A percentile compares a stretch with the other conserved stretches of the same genome.
phyloP scores from a whole-genome alignment of 2,797 vertebrate species.

The Podargus strigoides region DNA sequence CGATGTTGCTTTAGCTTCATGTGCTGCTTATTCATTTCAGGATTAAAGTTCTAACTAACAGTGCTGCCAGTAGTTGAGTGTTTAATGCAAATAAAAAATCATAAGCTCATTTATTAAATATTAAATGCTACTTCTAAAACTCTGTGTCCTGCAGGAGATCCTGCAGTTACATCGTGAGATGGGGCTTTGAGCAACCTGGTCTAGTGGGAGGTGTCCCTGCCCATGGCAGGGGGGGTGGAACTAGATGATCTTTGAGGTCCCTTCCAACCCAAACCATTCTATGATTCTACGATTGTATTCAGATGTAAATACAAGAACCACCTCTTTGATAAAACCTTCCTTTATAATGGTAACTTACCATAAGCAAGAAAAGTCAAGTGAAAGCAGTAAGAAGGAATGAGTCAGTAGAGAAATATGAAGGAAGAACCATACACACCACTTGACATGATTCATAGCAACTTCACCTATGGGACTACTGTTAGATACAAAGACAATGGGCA shows the following conservation, averaged over 20 bases:
- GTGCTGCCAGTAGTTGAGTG: not conserved
- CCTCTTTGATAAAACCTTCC: not conserved
- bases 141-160: not conserved
- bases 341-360: not conserved
- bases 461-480: not conserved
- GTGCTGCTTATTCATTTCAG: not conserved
- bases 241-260: too few species aligned
- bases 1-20: not conserved
- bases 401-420: not conserved
- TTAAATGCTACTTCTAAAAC: not conserved
- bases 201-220: too few species aligned
- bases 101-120: not conserved
- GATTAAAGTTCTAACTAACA: not conserved
- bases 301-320: not conserved
- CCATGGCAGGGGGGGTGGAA: too few species aligned
- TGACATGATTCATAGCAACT: not conserved
- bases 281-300: too few species aligned
- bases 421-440: not conserved
- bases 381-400: not conserved
- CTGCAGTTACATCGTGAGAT: accelerated
- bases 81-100: not conserved
- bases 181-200: too few species aligned
- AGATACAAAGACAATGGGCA: not conserved
- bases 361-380: not conserved
- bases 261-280: too few species aligned